Conservation (phyloP, 2,113 vertebrate species). For the Porphyrio hochstetteri region DNA sequence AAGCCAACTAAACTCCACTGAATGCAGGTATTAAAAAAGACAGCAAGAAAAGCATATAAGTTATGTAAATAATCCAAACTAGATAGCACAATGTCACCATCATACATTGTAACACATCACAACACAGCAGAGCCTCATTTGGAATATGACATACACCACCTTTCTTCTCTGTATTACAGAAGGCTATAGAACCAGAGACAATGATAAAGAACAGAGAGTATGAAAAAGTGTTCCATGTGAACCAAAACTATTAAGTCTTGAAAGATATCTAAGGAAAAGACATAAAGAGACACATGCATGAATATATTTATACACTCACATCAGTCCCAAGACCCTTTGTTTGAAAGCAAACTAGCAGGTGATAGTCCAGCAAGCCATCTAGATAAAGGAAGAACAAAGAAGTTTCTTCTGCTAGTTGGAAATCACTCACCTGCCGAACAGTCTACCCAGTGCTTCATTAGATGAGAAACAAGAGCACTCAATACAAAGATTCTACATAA, state of each 20-base stretch:
- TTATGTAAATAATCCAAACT: neutral
- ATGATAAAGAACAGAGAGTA: neutral
- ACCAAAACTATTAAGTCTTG: neutral
- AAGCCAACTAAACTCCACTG: neutral
- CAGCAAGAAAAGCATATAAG: neutral
- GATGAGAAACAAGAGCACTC: neutral
- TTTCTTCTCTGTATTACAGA: neutral
- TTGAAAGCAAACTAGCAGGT: neutral
- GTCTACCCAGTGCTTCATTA: neutral
- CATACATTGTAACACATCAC: neutral
- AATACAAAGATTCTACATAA: neutral
- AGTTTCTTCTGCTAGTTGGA: neutral
- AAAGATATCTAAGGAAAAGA: neutral
- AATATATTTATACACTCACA: neutral
- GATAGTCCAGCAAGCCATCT: neutral
- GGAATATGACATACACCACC: neutral
- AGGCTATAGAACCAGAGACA: neutral
- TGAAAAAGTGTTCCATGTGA: neutral
- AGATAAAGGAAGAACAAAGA: neutral
- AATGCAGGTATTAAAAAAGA: neutral
- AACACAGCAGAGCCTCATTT: neutral
- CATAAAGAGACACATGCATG: neutral
- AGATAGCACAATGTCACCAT: neutral
- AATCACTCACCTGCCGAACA: neutral
- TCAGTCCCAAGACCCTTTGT: neutral